Evolutionary conservation across 2,888 invertebrate species (phyloP), one percentile per base, ranked within the genome.

Genomic region (Protonemura montana): DNA sequence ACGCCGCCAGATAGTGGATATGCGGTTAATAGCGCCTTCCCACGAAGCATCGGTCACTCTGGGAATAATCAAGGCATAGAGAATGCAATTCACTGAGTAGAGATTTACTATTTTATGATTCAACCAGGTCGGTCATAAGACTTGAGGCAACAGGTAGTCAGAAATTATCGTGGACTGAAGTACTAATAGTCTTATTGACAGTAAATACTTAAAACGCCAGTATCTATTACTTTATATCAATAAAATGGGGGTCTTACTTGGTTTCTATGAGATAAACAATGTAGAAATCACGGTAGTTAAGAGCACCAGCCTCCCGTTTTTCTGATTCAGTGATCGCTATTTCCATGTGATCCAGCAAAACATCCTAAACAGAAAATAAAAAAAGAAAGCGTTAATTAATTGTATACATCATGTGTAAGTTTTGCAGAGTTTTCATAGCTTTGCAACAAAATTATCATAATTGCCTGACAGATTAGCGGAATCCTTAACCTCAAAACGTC

Each of bases 221-320:
- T n/a, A n/a, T n/a, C n/a, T n/a, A n/a, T n/a, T n/a, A n/a, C n/a
- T n/a, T n/a, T n/a, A n/a, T n/a, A n/a, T n/a, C n/a, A n/a, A n/a
- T n/a, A n/a, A n/a, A n/a, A n/a, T n/a, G n/a, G 83, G 86, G 86
- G 87, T 92, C 94, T 93, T 92, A 96, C 96, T 95, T 96, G 87
- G 95, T 94, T 93, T 96, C 95, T 90, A 96, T 94, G 90, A 96
- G 93, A 92, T 96, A 96, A 76, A 96, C 96, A 0, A 95, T 96
- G 90, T 95, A 95, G 92, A 94, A 95, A 90, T 96, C 96, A 89
- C 95, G 92, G 86, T 96, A 93, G 91, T 96, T 95, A 84, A 96
- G 91, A 13, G 95, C 94, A 78, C 95, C 94, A 91, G 95, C 96
- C 82, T 95, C 95, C 87, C 96, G 93, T 90, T 96, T 96, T 90